Evolutionary conservation across 2,888 invertebrate genomes (phyloP), one percentile per base, ranked within the genome.

Genomic region (Calliopum simillimum): DNA sequence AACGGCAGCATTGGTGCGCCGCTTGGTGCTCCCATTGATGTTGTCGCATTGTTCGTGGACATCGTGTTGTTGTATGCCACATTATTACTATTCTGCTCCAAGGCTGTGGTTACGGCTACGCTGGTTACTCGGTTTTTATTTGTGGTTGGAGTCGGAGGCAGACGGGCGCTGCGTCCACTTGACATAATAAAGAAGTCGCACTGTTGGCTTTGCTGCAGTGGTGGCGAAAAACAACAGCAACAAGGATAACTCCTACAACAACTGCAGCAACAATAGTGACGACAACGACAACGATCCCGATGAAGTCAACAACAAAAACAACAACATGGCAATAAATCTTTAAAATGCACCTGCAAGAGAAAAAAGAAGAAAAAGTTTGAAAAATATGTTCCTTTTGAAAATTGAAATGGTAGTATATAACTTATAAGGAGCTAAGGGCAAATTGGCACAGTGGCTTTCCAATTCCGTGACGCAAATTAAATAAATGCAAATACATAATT

Each of bases 91-190:
- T 81, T 81, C 62, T 78, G 80, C 71, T 81, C 81, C 23, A 73
- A 68, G 44, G 21, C 55, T n/a, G 19, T 33, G 25, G 49, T 41
- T 44, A 41, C 63, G 71, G 71, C 73, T 71, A 72, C 21, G 79
- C 55, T 65, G 44, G 16, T 49, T 19, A 41, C 74, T 74, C 77
- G 76, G 68, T 79, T 75, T 41, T 65, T 65, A 44, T 43, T 65
- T 8, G 53, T 6, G 77, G 78, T 81, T 71, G 85, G 85, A 73
- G 85, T 85, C 70, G 83, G 83, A 71, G 85, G 85, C 73, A 85
- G 77, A 73, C 85, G 80, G 71, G 85, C 85, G 75, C 85, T 85
- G 70, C 85, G 84, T 76, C 85, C 85, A 81, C 85, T 85, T 77
- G 85, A 84, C 85, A 85, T 85, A 76, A 74, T 78, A 75, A 71